Evolutionary conservation across 2,888 invertebrate species (phyloP), one percentile per base, ranked within the genome.

Genomic region (Ochlodes sylvanus): DNA sequence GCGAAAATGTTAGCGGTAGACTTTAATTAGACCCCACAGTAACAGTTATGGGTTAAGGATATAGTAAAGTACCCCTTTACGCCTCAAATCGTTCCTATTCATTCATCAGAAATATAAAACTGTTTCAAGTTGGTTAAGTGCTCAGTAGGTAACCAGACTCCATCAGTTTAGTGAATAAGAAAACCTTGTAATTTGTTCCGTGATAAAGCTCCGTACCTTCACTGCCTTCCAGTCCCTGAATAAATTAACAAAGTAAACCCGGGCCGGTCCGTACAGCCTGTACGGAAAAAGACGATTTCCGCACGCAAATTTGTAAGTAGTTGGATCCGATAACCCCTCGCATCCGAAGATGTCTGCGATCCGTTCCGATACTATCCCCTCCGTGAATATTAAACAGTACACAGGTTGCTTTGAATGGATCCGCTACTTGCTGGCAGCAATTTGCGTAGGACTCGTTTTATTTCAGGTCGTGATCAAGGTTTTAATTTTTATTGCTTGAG

Each of bases 271-370:
- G 21, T 58, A 21, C 58, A 14, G 21, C 7, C 38, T 19, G 38
- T n/a, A 38, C 56, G 44, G 56, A 56, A 63, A 63, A 63, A 61
- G 61, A 32, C 55, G 32, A 47, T 17, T 47, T 63, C 47, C 15
- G 32, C 44, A 64, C 64, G 47, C 64, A 64, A 47, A 64, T 64
- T 57, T 50, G 64, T 54, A 54, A 54, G 54, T 64, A 56, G 56
- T 56, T 56, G 63, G 42, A 56, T 56, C 56, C 63, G 63, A 55
- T 55, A 64, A 56, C 21, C 63, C 56, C 47, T 47, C 54, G 64
- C 44, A 54, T 42, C 47, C 61, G 41, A 52, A 62, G 41, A 62
- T 38, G 42, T 52, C 52, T 41, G 17, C 19, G 55, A 44, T 56
- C 64, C 6, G 42, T 14, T 56, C 32, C n/a, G 47, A 19, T 27